Conservation (phyloP, 2,113 vertebrate species). For the Accipiter cooperii region DNA sequence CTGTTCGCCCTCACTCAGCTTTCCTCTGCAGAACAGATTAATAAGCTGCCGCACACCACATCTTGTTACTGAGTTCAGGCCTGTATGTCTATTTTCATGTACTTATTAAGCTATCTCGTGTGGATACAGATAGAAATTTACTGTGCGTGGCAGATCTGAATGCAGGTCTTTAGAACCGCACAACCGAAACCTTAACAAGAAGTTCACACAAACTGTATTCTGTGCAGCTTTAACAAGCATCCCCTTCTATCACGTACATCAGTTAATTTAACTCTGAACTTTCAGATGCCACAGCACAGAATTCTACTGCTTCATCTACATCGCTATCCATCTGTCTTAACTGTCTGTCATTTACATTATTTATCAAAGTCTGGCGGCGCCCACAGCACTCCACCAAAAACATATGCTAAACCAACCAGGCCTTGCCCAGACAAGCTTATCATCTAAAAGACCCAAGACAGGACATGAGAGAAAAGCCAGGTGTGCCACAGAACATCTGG, state of each 20-base stretch:
- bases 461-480: background rate
- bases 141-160: background rate
- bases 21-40: accelerated
- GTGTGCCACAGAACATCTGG: background rate
- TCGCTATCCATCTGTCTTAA: background rate
- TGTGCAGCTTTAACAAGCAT: background rate
- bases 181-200: background rate
- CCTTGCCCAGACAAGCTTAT: background rate
- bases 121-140: background rate
- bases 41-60: background rate
- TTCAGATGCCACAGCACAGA: background rate
- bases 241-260: background rate
- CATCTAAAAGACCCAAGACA: background rate
- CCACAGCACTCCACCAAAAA: background rate
- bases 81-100: accelerated
- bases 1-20: background rate
- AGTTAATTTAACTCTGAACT: background rate
- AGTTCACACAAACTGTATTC: background rate
- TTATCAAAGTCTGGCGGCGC: background rate
- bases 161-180: accelerated
- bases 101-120: background rate
- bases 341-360: background rate
- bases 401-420: background rate
- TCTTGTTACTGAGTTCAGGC: background rate
- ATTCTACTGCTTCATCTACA: background rate